phyloP scores from a whole-genome alignment of 2,797 vertebrate species.

The Anguilla obscura region DNA sequence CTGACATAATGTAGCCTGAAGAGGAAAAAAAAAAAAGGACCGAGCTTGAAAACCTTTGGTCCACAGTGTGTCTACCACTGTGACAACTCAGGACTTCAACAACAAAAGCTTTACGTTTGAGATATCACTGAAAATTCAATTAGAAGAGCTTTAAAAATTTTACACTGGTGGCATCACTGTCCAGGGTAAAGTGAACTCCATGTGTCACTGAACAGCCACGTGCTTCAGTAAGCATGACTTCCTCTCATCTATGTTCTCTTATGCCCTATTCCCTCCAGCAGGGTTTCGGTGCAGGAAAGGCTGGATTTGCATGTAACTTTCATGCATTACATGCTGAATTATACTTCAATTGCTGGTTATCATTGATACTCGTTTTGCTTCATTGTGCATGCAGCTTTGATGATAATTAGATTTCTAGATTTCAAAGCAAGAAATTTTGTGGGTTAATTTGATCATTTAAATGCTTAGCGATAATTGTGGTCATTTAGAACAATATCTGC shows the following conservation, averaged over 20 bases:
- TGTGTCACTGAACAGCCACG: background rate
- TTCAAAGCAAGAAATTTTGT: constrained; percentile 22
- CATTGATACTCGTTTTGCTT: constrained; percentile 5
- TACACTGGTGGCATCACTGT: too few relatives aligned
- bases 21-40: too few relatives aligned
- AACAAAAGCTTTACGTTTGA: background rate
- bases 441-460: constrained; percentile 19
- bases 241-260: background rate
- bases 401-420: constrained; percentile 29
- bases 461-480: constrained; percentile 21
- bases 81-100: background rate
- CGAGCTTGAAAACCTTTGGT: too few relatives aligned
- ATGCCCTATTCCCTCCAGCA: background rate
- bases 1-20: too few relatives aligned
- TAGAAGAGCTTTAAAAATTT: background rate
- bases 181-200: background rate
- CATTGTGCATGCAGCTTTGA: constrained; percentile 23
- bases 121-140: background rate
- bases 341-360: background rate
- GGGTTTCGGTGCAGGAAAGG: background rate
- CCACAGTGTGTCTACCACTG: background rate
- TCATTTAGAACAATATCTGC: constrained; percentile 13
- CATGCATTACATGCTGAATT: background rate
- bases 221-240: background rate
- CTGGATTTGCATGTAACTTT: background rate